Base-by-base conservation (phyloP, 2,113 vertebrate species). In the Neotragus moschatus region DNA sequence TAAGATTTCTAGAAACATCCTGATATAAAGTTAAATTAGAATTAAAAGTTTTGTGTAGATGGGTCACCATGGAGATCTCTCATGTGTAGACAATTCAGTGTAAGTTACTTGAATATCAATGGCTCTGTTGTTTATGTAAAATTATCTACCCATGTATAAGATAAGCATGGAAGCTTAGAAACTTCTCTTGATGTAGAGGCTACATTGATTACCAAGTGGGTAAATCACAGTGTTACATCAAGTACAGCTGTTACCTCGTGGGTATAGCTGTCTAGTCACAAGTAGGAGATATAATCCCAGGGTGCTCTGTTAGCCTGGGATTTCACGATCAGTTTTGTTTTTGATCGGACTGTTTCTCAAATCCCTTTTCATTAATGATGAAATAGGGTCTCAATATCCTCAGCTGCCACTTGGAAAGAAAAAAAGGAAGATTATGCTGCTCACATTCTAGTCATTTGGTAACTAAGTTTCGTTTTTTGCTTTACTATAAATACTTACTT, bases 361-460 rank as follows among this genome's bases (percentile, higher is more conserved):
- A 98, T 97, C 98, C 89, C 94, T 96, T 98, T 98, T 98, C 98
- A 94, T 98, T 98, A 95, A 96, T 85, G 98, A 98, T 98, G 98
- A 98, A 98, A 97, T 97, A 98, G 93, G 70, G 97, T 98, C 97
- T 98, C 98, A 98, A 98, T 98, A 97, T 97, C 97, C 96, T 97
- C 87, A 93, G 92, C 89, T 95, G 95, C 93, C 97, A 73, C 77
- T 98, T 89, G 80, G 95, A 91, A 96, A 98, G 47, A 88, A 97
- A 97, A 98, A 97, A 96, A 81, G 61, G 60, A 87, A 90, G 55
- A 75, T 63, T 23, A 36, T 26, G n/a, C 77, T 70, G 77, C 21
- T 93, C n/a, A 36, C 17, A 23, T 73, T 30, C 66, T 80, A 49
- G 58, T 47, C 15, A 28, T 95, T 66, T 84, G 90, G 23, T 70